Base-by-base conservation (phyloP, 2,888 invertebrate species). In the Drosophila pegasa region DNA sequence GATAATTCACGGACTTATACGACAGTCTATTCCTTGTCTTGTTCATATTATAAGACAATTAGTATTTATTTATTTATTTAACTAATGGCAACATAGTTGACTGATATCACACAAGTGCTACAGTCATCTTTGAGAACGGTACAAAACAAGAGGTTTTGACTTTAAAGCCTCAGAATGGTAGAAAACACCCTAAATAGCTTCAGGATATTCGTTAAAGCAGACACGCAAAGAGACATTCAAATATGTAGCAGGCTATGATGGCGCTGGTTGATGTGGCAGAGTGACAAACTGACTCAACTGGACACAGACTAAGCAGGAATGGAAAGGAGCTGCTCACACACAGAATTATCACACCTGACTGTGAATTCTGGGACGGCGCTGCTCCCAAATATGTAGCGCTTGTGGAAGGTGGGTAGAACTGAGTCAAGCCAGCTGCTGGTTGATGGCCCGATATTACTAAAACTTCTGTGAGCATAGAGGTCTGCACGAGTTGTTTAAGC, bases 341-440 rank as follows among this genome's bases (percentile, higher is more conserved):
- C 56, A 74, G 74, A 77, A 87, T 87, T 84, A 87, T 79, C 71
- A 67, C 81, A 87, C 87, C 84, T 81, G 77, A 60, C 66, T 61
- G 76, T 76, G 68, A 80, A 83, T 80, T 75, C 76, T 61, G 51
- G 54, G 67, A 48, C 43, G 54, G 22, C 14, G 61, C 35, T 64
- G 64, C 69, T 60, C 64, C 75, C 73, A 64, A 82, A 75, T 78
- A 67, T 64, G 65, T 33, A 31, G 41, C 60, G 55, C 37, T 59
- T 62, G 62, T 58, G n/a, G 33, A 20, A 38, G 50, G 20, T 20
- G 56, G 43, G 6, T 3, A 12, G 8, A 12, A 7, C 3, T 31
- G 60, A 62, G 60, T 25, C 68, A 57, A 71, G 64, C 67, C 59
- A 59, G 40, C 51, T 37, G 51, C 54, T 67, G 86, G 80, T 80